These are phyloP conservation scores for Gavia stellata DNA, from an alignment of 2,113 vertebrate genomes.

Conservation along the genomic window DNA sequence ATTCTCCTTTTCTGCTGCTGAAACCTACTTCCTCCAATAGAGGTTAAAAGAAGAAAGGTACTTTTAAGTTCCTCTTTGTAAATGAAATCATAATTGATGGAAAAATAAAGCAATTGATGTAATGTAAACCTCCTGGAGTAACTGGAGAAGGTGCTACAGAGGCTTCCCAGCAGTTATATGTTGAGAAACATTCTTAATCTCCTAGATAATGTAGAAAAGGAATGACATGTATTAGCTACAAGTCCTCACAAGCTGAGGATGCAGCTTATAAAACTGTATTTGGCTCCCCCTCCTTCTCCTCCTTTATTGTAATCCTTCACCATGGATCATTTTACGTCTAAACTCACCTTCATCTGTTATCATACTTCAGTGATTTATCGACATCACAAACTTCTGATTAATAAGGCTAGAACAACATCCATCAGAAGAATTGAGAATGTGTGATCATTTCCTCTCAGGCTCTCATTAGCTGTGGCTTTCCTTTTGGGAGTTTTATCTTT, in stretches of 20 bases:
- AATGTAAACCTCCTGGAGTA: slow-evolving; percentile 49
- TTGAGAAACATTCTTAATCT: slow-evolving; percentile 50
- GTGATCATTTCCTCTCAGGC: slow-evolving; percentile 26
- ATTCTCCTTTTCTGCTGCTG: not conserved
- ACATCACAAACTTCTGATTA: slow-evolving; percentile 19
- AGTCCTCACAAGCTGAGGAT: slow-evolving; percentile 40
- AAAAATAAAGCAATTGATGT: slow-evolving; percentile 35
- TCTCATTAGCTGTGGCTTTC: slow-evolving; percentile 9
- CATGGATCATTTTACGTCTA: slow-evolving; percentile 3
- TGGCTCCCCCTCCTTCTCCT: not conserved
- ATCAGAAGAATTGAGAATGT: slow-evolving; percentile 28
- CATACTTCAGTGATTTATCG: not conserved
- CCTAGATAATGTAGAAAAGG: slow-evolving; percentile 12
- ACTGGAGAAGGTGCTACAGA: slow-evolving; percentile 50
- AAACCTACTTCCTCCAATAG: not conserved
- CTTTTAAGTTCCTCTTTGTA: slow-evolving; percentile 39
- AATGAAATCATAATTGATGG: slow-evolving; percentile 23
- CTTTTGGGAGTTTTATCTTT: slow-evolving; percentile 19
- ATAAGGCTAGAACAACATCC: slow-evolving; percentile 25
- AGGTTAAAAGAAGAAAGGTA: slow-evolving; percentile 11
- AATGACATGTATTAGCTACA: slow-evolving; percentile 48
- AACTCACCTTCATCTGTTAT: slow-evolving; percentile 46
- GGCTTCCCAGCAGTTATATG: slow-evolving; percentile 37
- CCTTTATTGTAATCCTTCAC: slow-evolving; percentile 20
- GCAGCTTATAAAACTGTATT: not conserved